A percentile compares a stretch with the other conserved stretches of the same genome.
phyloP scores from a whole-genome alignment of 2,888 invertebrate species.

The Gandaritis pyraliata region DNA sequence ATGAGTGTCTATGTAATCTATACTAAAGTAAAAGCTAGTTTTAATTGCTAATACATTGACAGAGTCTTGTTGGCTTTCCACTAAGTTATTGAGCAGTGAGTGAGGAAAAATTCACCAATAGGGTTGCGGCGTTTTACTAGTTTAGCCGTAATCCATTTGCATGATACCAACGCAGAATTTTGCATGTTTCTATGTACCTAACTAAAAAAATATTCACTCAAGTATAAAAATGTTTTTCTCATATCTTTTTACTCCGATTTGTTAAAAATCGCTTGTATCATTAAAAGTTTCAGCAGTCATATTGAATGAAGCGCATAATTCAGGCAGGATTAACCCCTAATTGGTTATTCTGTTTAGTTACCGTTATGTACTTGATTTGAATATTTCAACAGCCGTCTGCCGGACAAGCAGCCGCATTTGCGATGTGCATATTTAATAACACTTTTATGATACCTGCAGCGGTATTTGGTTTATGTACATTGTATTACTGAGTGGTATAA shows the following conservation, averaged over 20 bases:
- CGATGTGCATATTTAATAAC: constrained; percentile 67
- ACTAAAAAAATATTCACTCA: too few relatives aligned
- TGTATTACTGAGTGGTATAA: not conserved
- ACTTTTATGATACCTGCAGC: constrained; percentile 31
- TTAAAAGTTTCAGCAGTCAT: constrained; percentile 2
- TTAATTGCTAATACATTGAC: too few relatives aligned
- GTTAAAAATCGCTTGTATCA: not conserved
- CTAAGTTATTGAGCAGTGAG: too few relatives aligned
- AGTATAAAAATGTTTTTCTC: too few relatives aligned
- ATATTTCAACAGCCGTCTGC: constrained; percentile 67
- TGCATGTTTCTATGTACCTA: too few relatives aligned
- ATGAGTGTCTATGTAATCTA: not conserved
- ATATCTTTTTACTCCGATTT: constrained; percentile 3
- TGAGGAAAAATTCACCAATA: too few relatives aligned
- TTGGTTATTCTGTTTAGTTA: constrained; percentile 72
- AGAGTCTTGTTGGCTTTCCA: too few relatives aligned
- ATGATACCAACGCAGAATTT: too few relatives aligned
- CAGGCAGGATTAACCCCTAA: constrained; percentile 51
- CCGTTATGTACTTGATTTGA: constrained; percentile 55
- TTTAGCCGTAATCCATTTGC: too few relatives aligned
- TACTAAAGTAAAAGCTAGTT: too few relatives aligned
- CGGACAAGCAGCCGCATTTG: constrained; percentile 56
- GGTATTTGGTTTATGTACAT: constrained; percentile 3
- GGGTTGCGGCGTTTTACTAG: too few relatives aligned
- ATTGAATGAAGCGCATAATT: constrained; percentile 25